Conservation (phyloP, 2,113 vertebrate species). For the Phalacrocorax aristotelis region DNA sequence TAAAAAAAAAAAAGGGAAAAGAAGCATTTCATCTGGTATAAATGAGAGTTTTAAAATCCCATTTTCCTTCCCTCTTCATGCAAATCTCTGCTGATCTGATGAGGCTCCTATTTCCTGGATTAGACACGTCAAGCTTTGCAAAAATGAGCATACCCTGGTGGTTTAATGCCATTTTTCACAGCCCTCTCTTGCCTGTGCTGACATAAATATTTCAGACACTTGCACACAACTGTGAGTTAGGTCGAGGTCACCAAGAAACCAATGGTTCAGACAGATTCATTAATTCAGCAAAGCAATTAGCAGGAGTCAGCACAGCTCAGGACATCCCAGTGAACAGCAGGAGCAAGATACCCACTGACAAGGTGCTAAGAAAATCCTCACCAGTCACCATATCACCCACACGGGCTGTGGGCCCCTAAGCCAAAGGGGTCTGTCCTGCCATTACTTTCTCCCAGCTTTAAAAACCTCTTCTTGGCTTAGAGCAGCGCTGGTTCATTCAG, state of each 20-base stretch:
- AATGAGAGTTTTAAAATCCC: constrained; percentile 68
- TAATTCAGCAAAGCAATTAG: constrained; percentile 17
- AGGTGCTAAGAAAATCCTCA: not conserved
- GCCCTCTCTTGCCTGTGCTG: not conserved
- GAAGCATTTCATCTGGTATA: constrained; percentile 49
- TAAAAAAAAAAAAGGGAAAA: constrained; percentile 21
- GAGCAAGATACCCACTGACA: not conserved
- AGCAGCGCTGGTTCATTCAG: not conserved
- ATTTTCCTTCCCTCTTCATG: constrained; percentile 58
- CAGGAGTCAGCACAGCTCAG: not conserved
- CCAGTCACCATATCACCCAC: not conserved
- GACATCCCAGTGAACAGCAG: not conserved
- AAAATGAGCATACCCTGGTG: not conserved
- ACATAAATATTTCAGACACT: constrained; percentile 50
- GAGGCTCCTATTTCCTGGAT: constrained; percentile 69
- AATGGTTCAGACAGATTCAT: not conserved
- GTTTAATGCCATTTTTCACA: not conserved
- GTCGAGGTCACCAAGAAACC: constrained; percentile 34
- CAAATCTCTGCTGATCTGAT: constrained; percentile 67
- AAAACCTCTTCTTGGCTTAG: not conserved
- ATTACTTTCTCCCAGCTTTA: not conserved
- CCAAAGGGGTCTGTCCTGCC: not conserved
- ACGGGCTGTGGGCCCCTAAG: not conserved
- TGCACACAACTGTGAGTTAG: constrained; percentile 20
- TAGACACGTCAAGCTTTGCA: constrained; percentile 57